These are phyloP conservation scores for Pterobdella sp. DNA, from an alignment of 2,888 invertebrate genomes.

Conservation along the genomic window DNA sequence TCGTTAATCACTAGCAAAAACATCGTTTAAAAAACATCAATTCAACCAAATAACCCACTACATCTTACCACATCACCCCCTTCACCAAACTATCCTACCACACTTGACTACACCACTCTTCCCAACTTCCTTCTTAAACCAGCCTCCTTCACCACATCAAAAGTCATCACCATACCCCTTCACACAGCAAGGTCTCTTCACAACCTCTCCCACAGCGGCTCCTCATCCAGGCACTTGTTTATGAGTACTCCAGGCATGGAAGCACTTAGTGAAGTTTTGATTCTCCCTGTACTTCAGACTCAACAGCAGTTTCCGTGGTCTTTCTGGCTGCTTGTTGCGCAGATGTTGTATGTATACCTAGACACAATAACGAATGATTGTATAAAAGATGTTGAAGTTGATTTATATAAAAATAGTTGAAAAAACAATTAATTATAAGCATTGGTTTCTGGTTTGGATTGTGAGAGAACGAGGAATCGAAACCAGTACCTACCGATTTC, in stretches of 20 bases:
- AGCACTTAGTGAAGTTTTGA: slow-evolving; percentile 87
- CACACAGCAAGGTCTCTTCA: neutral
- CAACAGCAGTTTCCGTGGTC: slow-evolving; percentile 79
- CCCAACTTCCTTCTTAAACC: neutral
- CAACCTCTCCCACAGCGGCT: neutral
- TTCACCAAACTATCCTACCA: neutral
- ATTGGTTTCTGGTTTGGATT: neutral
- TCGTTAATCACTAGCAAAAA: neutral
- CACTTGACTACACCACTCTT: neutral
- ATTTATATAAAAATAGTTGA: neutral
- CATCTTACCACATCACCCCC: neutral
- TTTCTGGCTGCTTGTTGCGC: slow-evolving; percentile 84
- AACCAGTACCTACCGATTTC: neutral
- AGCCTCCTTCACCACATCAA: neutral
- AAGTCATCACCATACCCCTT: neutral
- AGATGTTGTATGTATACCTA: slow-evolving; percentile 96
- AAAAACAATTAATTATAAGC: neutral
- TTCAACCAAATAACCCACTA: neutral
- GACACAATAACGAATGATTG: slow-evolving; percentile 29
- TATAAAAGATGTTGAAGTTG: neutral
- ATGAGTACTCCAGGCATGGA: slow-evolving; percentile 85
- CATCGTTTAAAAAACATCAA: neutral
- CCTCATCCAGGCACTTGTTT: slow-evolving; percentile 36
- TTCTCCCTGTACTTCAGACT: slow-evolving; percentile 94
- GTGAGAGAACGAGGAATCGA: neutral